Percentiles rank a stretch among this genome's conserved stretches.
Conservation (phyloP, 2,888 invertebrate genomes). For the Leptarthrus brevirostris region DNA sequence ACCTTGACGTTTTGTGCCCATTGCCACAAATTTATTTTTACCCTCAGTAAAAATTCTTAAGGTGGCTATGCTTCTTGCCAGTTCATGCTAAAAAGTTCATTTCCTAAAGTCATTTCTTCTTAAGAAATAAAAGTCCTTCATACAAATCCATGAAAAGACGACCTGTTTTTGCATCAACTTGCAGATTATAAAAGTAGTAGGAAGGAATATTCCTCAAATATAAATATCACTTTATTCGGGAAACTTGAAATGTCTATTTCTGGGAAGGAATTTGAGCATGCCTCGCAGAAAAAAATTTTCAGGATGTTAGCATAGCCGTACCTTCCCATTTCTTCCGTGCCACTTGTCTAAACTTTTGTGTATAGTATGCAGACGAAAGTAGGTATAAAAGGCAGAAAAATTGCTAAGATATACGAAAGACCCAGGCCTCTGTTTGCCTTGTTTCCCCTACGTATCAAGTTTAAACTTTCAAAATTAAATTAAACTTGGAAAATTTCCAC, state of each 20-base stretch:
- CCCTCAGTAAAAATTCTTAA: too few species aligned
- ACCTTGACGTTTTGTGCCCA: too few species aligned
- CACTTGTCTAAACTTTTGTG: constrained; percentile 39
- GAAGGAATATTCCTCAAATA: background rate
- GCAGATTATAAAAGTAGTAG: background rate
- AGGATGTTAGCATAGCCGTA: constrained; percentile 6
- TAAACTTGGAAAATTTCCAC: constrained; percentile 48
- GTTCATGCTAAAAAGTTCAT: too few species aligned
- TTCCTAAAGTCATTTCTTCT: too few species aligned
- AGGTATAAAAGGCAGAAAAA: constrained; percentile 14
- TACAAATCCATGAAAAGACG: too few species aligned
- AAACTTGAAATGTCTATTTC: background rate
- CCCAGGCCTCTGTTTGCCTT: constrained; percentile 24
- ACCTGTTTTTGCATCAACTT: too few species aligned
- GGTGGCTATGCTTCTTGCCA: too few species aligned
- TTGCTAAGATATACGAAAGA: constrained; percentile 22
- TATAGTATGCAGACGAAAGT: constrained; percentile 30
- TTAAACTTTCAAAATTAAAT: constrained; percentile 47
- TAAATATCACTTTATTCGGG: constrained; percentile 1
- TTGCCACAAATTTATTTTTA: too few species aligned
- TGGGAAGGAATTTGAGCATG: constrained; percentile 9
- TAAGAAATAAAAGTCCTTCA: too few species aligned
- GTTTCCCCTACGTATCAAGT: constrained; percentile 42
- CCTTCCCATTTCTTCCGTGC: constrained; percentile 32
- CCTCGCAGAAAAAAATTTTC: constrained; percentile 13